phyloP scores from a whole-genome alignment of 2,113 vertebrate genomes.

The Percina caprodes region DNA sequence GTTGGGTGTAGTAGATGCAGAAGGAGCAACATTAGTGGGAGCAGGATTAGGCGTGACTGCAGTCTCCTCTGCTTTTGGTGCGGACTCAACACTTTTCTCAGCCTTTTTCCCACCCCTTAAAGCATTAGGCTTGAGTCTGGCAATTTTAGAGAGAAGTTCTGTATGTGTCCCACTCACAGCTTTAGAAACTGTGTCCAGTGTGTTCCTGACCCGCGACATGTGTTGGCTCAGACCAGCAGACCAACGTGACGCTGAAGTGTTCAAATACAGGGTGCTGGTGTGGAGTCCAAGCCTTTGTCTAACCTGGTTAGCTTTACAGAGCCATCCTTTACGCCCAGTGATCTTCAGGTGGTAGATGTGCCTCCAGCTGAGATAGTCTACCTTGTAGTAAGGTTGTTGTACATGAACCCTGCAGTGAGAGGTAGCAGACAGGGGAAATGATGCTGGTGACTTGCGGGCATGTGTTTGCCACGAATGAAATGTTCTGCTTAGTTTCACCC shows the following conservation, averaged over 20 bases:
- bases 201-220: slow-evolving; percentile 93
- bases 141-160: slow-evolving; percentile 90
- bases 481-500: slow-evolving; percentile 83
- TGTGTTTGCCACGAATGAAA: slow-evolving; percentile 82
- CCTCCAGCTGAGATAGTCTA: slow-evolving; percentile 59
- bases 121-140: slow-evolving; percentile 85
- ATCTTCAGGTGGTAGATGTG: slow-evolving; percentile 75
- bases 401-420: slow-evolving; percentile 79
- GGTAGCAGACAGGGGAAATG: slow-evolving; percentile 51
- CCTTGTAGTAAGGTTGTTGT: slow-evolving; percentile 49
- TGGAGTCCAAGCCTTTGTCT: slow-evolving; percentile 77
- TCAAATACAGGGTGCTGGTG: slow-evolving; percentile 83
- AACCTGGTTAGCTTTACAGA: slow-evolving; percentile 68
- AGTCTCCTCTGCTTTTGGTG: slow-evolving; percentile 68
- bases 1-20: slow-evolving; percentile 38
- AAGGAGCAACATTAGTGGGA: slow-evolving; percentile 8
- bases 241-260: slow-evolving; percentile 87
- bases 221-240: slow-evolving; percentile 84
- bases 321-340: slow-evolving; percentile 76
- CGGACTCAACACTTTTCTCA: slow-evolving; percentile 64
- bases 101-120: slow-evolving; percentile 75
- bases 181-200: slow-evolving; percentile 92
- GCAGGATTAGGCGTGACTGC: not conserved
- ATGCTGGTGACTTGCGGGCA: slow-evolving; percentile 77
- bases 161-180: slow-evolving; percentile 90